Evolutionary conservation across 2,888 invertebrate genomes (phyloP), one percentile per base, ranked within the genome.

Genomic region (Leptura quadrifasciata): DNA sequence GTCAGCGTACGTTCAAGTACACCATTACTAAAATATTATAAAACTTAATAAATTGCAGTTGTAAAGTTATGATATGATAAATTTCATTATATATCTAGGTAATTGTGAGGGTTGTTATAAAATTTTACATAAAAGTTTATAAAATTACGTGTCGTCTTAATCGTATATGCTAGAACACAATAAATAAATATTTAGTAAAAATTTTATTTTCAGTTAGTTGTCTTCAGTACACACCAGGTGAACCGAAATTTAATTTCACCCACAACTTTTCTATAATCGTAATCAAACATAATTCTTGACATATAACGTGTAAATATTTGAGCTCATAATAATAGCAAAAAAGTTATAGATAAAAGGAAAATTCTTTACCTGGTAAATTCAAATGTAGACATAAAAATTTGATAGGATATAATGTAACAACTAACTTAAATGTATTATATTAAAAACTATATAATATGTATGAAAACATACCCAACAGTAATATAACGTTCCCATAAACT

Each of bases 401-500:
- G 12, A 68, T 63, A 63, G n/a, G 57, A 75, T 70, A 78, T 76
- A 73, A 67, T 63, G 52, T 80, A 84, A 84, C 83, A 83, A 84
- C 82, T 83, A 83, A 83, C 80, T 83, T 84, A 85, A 75, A 64
- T 75, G 67, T 76, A 78, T n/a, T n/a, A n/a, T 80, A 78, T 80
- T 82, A 82, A 81, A 84, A 83, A 83, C 84, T 84, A 84, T 82
- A 80, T 84, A 83, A 83, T 84, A 82, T 82, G 82, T 82, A 84
- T 83, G 83, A 84, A 82, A 85, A 84, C 85, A 85, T 85, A 85
- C 85, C 84, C 84, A 86, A 84, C 81, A 83, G 81, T 84, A 80
- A 81, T 82, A 83, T 81, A 84, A 84, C 82, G 82, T 77, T 82
- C 79, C 80, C 82, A 83, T 84, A 82, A 83, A 81, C 75, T 83